Percentiles rank a stretch among this genome's conserved stretches.
phyloP scores from a whole-genome alignment of 2,797 vertebrate species.

The Loriculus beryllinus region DNA sequence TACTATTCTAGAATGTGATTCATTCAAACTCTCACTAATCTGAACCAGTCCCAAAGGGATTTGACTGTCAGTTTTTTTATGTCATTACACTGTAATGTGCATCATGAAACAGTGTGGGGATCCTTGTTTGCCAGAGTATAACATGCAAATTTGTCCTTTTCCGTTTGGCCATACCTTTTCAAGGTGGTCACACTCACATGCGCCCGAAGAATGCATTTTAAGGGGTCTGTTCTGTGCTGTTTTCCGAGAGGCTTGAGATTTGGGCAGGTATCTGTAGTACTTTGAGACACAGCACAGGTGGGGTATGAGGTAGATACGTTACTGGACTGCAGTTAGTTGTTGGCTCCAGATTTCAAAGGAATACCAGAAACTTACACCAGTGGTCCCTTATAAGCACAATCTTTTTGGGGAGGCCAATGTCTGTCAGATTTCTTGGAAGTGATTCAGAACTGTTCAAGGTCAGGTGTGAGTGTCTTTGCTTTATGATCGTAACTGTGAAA shows the following conservation, averaged over 20 bases:
- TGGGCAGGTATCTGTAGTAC: background rate
- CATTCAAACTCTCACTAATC: background rate
- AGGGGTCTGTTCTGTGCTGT: background rate
- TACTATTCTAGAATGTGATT: background rate
- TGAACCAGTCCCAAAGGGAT: background rate
- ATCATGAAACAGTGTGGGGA: background rate
- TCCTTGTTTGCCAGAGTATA: background rate
- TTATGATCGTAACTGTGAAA: background rate
- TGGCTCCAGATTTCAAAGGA: background rate
- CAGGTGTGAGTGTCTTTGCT: background rate
- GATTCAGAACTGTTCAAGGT: background rate
- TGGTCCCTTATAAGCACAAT: background rate
- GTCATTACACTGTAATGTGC: accelerated
- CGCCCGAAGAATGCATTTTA: background rate
- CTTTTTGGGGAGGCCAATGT: background rate
- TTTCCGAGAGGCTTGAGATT: background rate
- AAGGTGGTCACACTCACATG: background rate
- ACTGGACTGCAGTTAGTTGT: background rate
- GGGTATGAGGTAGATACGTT: background rate
- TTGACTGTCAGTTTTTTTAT: background rate
- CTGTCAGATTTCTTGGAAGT: background rate
- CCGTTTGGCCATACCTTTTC: background rate
- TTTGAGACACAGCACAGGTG: background rate
- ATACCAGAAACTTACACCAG: background rate
- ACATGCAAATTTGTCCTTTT: background rate